Base-by-base conservation (phyloP, 2,113 vertebrate genomes). In the Psammodynastes pulverulentus region DNA sequence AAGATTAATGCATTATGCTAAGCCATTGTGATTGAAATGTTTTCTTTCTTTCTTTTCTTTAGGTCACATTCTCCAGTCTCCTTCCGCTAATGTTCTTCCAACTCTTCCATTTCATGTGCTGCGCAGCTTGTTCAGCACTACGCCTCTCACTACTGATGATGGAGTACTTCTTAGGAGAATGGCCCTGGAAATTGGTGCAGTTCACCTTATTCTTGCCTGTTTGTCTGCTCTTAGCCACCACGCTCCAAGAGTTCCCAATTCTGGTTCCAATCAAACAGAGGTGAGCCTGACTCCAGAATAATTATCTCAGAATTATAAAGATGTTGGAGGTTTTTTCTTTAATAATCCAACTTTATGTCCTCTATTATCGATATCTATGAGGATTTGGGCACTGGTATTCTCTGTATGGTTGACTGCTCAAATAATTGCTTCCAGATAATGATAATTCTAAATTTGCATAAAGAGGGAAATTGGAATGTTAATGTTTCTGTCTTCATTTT, bases 21-120 rank as follows among this genome's bases (percentile, higher is more conserved):
- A 95, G 15, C 23, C 52, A 0, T 5, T 48, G 85, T 84, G 84
- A 88, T 29, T 13, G 19, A 52, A 88, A 87, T 5, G 5, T 34
- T 88, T 13, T 92, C 0, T 92, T 39, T 94, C 92, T 85, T 92
- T 88, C 92, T 93, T 91, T 7, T 9, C 53, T 86, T 52, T 92
- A 99, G 99, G 99, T 97, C 99, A 99, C 39, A 99, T 99, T 96
- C 97, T 99, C 85, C 99, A 99, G 89, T 99, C 99, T 88, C 99
- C 99, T 4, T 99, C 99, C 6, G 99, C 99, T 72, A 99, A 99
- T 0, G 99, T 99, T 90, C 97, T 99, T 92, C 99, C 99, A 85
- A 99, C 99, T 0, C 97, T 99, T 94, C 99, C 99, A 2, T 99
- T 99, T 97, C 99, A 99, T 0, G 99, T 99, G 87, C 90, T 99